Percentiles rank a stretch among this genome's conserved stretches.
Conservation (phyloP, 1,140 invertebrate genomes). For the Mylabris phalerata region DNA sequence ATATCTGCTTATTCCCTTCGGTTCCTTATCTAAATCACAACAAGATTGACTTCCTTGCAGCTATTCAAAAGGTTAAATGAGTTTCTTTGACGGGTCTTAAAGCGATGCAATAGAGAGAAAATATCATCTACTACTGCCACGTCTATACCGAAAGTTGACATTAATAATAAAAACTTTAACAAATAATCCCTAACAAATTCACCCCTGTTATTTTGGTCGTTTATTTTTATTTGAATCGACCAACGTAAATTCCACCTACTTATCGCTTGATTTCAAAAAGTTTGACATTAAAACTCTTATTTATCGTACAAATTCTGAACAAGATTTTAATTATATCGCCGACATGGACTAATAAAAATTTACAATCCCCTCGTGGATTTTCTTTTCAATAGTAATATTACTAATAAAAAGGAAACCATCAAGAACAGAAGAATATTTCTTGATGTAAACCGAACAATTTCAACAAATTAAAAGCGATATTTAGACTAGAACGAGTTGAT, state of each 20-base stretch:
- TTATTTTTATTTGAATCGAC: too few species aligned
- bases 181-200: too few species aligned
- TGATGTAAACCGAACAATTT: too few species aligned
- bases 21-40: constrained; percentile 25
- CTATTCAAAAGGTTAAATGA: constrained; percentile 26
- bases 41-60: constrained; percentile 25
- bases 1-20: constrained; percentile 23
- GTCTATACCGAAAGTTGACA: too few species aligned
- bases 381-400: not conserved
- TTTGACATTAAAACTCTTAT: constrained; percentile 12
- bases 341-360: constrained; percentile 17
- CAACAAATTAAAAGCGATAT: too few species aligned
- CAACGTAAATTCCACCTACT: constrained; percentile 3
- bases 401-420: not conserved
- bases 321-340: constrained; percentile 18
- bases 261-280: constrained; percentile 6
- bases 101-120: constrained; percentile 15
- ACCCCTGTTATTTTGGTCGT: too few species aligned
- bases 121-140: constrained; percentile 10
- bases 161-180: too few species aligned
- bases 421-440: too few species aligned
- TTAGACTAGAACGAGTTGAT: not conserved
- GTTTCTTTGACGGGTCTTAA: constrained; percentile 19
- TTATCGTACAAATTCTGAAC: constrained; percentile 11
- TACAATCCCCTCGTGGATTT: not conserved